Base-by-base conservation (phyloP, 2,113 vertebrate species). In the Carassius carassius region DNA sequence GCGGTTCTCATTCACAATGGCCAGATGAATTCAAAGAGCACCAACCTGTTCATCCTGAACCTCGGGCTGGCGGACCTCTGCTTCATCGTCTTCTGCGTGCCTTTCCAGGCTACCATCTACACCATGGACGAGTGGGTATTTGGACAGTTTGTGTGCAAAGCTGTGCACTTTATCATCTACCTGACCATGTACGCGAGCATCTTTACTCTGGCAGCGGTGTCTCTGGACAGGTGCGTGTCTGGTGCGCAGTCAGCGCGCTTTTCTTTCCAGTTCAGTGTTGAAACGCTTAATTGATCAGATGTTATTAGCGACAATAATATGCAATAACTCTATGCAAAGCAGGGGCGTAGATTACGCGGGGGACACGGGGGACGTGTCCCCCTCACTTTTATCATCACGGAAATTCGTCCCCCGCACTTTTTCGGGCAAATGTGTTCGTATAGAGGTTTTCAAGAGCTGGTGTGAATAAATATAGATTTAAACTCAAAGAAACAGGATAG, bases 181-280 rank as follows among this genome's bases (percentile, higher is more conserved):
- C 94, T 97, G 90, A 96, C 96, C 85, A 96, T 96, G 96, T 95
- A 97, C 0, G 96, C 96, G 90, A 96, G 96, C 94, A 94, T 96
- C 90, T 97, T 96, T 90, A 97, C 96, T 7, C 91, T 97, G 85
- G 92, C 95, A 12, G 93, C 96, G 0, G 95, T 97, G 51, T 97
- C 96, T 58, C 82, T 97, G 8, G 96, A 97, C 94, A 95, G 96
- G 96, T 96, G 91, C 87, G 93, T 41, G 7, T 41, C 41, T 41
- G 41, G 41, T 9, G 41, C 41, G 8, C 41, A 41, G 6, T 41
- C 8, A 41, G 41, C 41, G 9, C 9, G 74, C 74, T 35, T 62
- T 60, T 75, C 69, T 83, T 35, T 44, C 19, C 21, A 83, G 11
- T 44, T 19, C 54, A 25, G 5, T 21, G 37, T 41, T 41, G 12